Conservation (phyloP, 2,888 invertebrate species). For the Stenoptilia bipunctidactyla region DNA sequence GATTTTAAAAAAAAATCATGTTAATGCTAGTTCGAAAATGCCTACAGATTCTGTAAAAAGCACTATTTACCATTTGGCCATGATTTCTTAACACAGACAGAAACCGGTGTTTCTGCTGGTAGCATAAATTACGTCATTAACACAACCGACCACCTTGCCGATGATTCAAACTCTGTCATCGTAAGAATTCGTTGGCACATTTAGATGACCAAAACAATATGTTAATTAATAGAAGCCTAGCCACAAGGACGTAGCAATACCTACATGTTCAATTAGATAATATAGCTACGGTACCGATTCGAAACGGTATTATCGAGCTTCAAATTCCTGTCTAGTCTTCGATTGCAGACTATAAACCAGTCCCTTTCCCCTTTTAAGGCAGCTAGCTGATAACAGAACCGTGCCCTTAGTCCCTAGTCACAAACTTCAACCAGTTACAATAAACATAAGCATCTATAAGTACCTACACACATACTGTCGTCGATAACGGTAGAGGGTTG, state of each 20-base stretch:
- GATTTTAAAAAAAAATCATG: no score
- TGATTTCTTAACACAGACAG: conserved; percentile 9
- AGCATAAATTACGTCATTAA: conserved; percentile 48
- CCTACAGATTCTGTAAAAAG: no score
- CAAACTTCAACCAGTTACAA: conserved; percentile 49
- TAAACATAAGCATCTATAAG: conserved; percentile 37
- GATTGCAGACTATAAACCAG: no score
- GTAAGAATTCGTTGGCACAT: conserved; percentile 29
- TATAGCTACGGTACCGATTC: background rate
- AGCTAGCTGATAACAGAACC: conserved; percentile 11
- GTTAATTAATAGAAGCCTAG: conserved; percentile 17
- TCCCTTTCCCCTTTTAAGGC: background rate
- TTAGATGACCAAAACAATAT: conserved; percentile 27
- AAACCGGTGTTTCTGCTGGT: conserved; percentile 46
- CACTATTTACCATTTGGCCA: conserved; percentile 2
- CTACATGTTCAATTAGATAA: background rate
- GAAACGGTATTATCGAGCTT: conserved; percentile 2
- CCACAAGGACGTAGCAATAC: background rate
- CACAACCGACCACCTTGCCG: conserved; percentile 9
- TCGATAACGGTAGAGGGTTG: conserved; percentile 58
- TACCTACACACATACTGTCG: conserved; percentile 17
- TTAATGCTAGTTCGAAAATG: no score
- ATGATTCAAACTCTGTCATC: conserved; percentile 43
- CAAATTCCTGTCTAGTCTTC: conserved; percentile 1
- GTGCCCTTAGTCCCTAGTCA: conserved; percentile 19